phyloP scores from a whole-genome alignment of 2,113 vertebrate genomes.

The Scatophagus argus region DNA sequence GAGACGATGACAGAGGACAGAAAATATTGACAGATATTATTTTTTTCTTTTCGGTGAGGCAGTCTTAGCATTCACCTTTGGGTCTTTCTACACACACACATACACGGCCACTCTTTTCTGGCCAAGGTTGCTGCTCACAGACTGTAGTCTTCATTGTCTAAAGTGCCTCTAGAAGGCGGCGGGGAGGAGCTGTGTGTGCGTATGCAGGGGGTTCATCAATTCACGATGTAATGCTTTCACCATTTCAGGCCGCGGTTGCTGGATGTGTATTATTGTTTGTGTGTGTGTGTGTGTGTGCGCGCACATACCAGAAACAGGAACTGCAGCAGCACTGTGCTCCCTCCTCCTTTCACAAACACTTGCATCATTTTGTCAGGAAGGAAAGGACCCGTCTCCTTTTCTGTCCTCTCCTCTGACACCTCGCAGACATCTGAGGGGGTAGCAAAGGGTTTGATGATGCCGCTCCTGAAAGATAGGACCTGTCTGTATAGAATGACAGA shows the following conservation, averaged over 20 bases:
- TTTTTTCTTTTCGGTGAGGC: conserved; percentile 50
- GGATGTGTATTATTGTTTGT: conserved; percentile 23
- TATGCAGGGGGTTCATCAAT: conserved; percentile 51
- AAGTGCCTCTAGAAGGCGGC: conserved; percentile 52
- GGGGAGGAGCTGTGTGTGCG: conserved; percentile 29
- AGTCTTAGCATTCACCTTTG: conserved; percentile 63
- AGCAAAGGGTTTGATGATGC: conserved; percentile 51
- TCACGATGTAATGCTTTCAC: conserved; percentile 62
- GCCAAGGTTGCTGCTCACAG: conserved; percentile 46
- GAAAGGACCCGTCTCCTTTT: conserved; percentile 44
- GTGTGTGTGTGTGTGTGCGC: conserved; percentile 37
- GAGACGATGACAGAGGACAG: conserved; percentile 66
- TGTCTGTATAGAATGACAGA: conserved; percentile 45
- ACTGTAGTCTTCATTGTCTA: conserved; percentile 64
- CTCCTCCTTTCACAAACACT: conserved; percentile 66
- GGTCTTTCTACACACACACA: conserved; percentile 41
- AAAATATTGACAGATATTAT: conserved; percentile 79
- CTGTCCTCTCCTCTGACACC: conserved; percentile 61
- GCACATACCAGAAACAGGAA: conserved; percentile 39
- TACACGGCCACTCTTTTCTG: conserved; percentile 25
- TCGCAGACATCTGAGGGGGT: conserved; percentile 57
- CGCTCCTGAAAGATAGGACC: conserved; percentile 34
- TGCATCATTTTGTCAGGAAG: conserved; percentile 68
- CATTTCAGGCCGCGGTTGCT: conserved; percentile 40
- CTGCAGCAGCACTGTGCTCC: conserved; percentile 44